Evolutionary conservation across 1,140 invertebrate genomes (phyloP).

Genomic region (Oedothorax gibbosus): DNA sequence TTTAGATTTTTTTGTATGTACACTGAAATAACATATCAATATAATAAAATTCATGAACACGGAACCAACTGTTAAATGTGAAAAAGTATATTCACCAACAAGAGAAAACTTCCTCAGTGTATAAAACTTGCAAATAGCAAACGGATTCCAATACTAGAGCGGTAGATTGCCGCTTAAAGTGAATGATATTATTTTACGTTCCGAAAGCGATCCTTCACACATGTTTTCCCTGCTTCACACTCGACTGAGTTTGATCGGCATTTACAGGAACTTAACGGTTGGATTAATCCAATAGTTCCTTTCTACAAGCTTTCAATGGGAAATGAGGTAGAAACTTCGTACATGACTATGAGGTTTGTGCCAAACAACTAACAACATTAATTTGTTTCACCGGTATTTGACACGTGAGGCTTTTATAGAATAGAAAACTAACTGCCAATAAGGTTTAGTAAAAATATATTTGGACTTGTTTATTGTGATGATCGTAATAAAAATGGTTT

Average conservation of each 20-base stretch:
- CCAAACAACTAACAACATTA: too few species aligned
- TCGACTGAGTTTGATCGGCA: slow-evolving; percentile 28
- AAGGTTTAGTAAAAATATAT: too few species aligned
- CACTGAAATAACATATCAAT: too few species aligned
- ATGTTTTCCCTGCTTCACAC: slow-evolving; percentile 20
- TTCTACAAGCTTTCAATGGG: not conserved
- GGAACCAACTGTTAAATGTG: not conserved
- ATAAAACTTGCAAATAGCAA: not conserved
- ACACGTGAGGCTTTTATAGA: too few species aligned
- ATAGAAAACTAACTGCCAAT: too few species aligned
- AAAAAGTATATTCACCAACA: slow-evolving; percentile 18
- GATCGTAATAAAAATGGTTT: too few species aligned
- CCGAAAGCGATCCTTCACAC: slow-evolving; percentile 20
- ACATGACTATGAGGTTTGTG: not conserved
- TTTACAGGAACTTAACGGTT: slow-evolving; percentile 20
- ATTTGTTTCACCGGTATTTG: too few species aligned
- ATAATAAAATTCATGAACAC: too few species aligned
- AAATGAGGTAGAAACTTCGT: slow-evolving; percentile 19
- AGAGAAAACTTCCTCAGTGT: slow-evolving; percentile 4
- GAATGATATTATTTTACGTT: slow-evolving; percentile 6
- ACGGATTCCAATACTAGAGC: slow-evolving; percentile 16
- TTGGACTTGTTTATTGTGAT: too few species aligned
- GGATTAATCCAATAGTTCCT: slow-evolving; percentile 30
- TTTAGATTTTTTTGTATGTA: too few species aligned
- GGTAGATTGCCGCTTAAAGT: not conserved